Evolutionary conservation across 2,113 vertebrate genomes (phyloP), one percentile per base, ranked within the genome.

Genomic region (Polyodon spathula): DNA sequence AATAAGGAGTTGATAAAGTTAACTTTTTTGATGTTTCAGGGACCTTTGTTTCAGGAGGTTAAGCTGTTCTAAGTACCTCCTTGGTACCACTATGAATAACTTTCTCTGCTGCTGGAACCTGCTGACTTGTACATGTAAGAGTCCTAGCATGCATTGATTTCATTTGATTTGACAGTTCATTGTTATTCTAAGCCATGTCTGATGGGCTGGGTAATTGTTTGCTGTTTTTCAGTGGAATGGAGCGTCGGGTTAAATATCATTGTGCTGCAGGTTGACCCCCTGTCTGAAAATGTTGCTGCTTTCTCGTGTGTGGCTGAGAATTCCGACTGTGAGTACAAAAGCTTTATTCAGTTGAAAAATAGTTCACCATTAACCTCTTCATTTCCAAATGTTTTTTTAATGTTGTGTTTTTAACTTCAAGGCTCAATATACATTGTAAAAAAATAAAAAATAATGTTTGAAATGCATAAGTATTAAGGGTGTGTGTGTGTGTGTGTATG

Each of bases 61-160:
- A 38, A 91, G 86, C 37, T 96, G 90, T 74, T 94, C 92, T 4
- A 99, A 93, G 66, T 98, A 92, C 79, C 89, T 99, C 66, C 78
- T 99, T 55, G 88, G 87, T 67, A 78, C 84, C 55, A 93, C 89
- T n/a, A 79, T 72, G 37, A 70, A 64, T 56, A 86, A 85, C 62
- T 83, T 91, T 61, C 86, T 97, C 37, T 95, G 89, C 84, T 97
- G 93, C 78, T 98, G 96, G 96, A 97, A 99, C 80, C 88, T 99
- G 40, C 92, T 98, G 77, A 95, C 84, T 52, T 97, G 93, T 83
- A 73, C 86, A 69, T 57, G 95, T 97, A 86, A 89, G 92, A 66
- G 37, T 12, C 56, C 14, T 39, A 50, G 38, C 16, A n/a, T 64
- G 11, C 27, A 27, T 2, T 27, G 27, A 27, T 27, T 27, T 27